Conservation (phyloP, 2,113 vertebrate species). For the Corapipo altera region DNA sequence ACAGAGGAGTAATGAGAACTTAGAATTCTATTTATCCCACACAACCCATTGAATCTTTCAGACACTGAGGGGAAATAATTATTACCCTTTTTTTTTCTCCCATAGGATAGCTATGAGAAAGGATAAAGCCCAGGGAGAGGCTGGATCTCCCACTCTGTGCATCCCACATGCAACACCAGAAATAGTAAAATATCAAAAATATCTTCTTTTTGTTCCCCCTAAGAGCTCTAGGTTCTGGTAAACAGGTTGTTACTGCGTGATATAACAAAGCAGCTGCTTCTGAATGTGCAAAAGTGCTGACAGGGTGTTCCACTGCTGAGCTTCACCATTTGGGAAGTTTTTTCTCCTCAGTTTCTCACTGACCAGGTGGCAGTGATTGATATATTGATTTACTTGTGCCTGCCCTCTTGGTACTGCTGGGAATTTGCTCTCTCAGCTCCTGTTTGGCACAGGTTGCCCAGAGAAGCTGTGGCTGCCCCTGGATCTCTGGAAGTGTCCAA, state of each 20-base stretch:
- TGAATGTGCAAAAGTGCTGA: not conserved
- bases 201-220: not conserved
- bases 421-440: not conserved
- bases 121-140: not conserved
- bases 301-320: not conserved
- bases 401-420: not conserved
- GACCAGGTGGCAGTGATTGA: not conserved
- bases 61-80: not conserved
- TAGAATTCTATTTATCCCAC: not conserved
- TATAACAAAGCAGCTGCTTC: not conserved
- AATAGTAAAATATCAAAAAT: not conserved
- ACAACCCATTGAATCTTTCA: not conserved
- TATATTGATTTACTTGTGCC: not conserved
- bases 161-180: not conserved
- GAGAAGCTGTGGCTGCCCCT: not conserved
- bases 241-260: not conserved
- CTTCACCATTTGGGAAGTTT: not conserved
- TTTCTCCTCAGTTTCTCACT: not conserved
- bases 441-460: not conserved
- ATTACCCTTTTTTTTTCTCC: not conserved
- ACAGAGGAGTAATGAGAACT: not conserved
- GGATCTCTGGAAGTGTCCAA: not conserved
- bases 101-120: not conserved
- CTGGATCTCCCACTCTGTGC: not conserved
- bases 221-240: not conserved